phyloP scores from a whole-genome alignment of 2,888 invertebrate species.

The Eucera pruinosa region DNA sequence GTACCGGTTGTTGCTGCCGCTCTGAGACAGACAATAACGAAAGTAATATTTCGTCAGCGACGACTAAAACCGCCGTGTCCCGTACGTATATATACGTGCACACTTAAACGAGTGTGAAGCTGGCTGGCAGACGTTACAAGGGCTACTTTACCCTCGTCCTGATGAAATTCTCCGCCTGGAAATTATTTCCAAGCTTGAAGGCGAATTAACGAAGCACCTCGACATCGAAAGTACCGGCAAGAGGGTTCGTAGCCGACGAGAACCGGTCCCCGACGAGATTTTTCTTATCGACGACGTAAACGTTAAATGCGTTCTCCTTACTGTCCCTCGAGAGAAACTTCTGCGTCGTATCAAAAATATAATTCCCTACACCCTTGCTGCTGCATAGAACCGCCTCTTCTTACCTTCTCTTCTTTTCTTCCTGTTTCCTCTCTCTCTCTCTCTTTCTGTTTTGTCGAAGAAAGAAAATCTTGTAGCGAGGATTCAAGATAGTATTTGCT shows the following conservation, averaged over 20 bases:
- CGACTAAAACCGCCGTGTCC: constrained; percentile 56
- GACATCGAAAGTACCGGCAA: constrained; percentile 61
- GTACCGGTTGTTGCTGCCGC: constrained; percentile 54
- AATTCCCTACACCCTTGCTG: constrained; percentile 4
- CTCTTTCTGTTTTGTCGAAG: background rate
- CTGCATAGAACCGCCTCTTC: background rate
- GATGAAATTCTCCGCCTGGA: constrained; percentile 73
- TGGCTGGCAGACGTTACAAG: constrained; percentile 74
- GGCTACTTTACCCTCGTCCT: constrained; percentile 71
- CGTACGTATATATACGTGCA: constrained; percentile 51
- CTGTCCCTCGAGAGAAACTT: constrained; percentile 18
- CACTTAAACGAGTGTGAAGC: constrained; percentile 72
- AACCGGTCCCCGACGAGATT: constrained; percentile 44
- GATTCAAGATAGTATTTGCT: background rate
- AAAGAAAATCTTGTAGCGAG: constrained; percentile 1
- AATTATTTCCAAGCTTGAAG: constrained; percentile 71
- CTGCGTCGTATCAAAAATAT: constrained; percentile 33
- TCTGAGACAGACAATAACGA: constrained; percentile 70
- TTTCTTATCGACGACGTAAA: constrained; percentile 58
- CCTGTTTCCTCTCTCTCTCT: no score
- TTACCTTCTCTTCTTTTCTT: background rate
- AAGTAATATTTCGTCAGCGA: constrained; percentile 73
- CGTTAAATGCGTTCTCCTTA: constrained; percentile 37
- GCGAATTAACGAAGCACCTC: constrained; percentile 72
- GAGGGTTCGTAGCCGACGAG: constrained; percentile 33